phyloP scores from a whole-genome alignment of 2,113 vertebrate genomes.

The Danionella cerebrum region DNA sequence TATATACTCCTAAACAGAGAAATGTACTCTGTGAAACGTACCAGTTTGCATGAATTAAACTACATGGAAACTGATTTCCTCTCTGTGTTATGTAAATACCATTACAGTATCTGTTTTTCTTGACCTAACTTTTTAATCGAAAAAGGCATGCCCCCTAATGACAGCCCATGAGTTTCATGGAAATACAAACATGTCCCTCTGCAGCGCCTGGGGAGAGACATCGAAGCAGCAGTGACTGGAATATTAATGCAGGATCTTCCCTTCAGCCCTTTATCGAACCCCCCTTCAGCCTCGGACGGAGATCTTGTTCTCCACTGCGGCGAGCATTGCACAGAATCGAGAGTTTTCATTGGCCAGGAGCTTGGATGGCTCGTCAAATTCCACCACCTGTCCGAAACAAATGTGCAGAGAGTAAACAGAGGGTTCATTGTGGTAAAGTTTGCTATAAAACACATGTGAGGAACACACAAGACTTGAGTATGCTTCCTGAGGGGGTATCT shows the following conservation, averaged over 20 bases:
- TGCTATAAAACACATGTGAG: neutral
- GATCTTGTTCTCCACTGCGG: conserved; percentile 84
- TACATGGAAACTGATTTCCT: conserved; percentile 81
- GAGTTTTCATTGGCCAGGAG: conserved; percentile 91
- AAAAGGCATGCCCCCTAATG: conserved; percentile 40
- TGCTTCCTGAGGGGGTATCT: too few relatives aligned
- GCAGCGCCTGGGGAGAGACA: conserved; percentile 33
- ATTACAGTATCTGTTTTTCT: conserved; percentile 69
- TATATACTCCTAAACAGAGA: conserved; percentile 69
- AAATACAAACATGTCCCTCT: conserved; percentile 27
- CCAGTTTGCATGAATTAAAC: conserved; percentile 62
- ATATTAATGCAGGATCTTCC: conserved; percentile 54
- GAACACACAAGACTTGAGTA: too few relatives aligned
- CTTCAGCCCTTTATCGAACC: conserved; percentile 10
- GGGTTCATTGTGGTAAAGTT: neutral
- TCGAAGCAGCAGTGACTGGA: conserved; percentile 48
- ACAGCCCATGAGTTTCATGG: conserved; percentile 37
- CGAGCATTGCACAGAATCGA: conserved; percentile 85
- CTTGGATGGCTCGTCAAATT: conserved; percentile 81
- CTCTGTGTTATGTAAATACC: conserved; percentile 72
- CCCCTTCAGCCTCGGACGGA: conserved; percentile 79
- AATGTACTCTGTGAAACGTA: conserved; percentile 49
- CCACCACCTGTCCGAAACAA: conserved; percentile 73
- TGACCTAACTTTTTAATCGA: conserved; percentile 73
- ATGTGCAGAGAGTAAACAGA: neutral